phyloP scores from a whole-genome alignment of 2,113 vertebrate species.

The Caranx melampygus region DNA sequence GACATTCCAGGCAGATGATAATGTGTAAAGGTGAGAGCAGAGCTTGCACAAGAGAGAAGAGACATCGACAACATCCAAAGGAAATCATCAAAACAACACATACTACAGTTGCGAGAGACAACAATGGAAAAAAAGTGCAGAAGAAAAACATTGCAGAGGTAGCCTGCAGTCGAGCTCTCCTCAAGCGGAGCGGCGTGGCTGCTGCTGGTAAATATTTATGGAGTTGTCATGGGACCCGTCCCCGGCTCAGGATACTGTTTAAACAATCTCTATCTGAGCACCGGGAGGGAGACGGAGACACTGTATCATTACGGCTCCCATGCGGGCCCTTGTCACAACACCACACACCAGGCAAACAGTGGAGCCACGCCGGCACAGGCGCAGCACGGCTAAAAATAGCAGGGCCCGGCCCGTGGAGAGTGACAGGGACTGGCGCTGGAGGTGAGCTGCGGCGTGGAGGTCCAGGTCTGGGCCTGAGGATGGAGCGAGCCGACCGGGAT shows the following conservation, averaged over 20 bases:
- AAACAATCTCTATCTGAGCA: slow-evolving; percentile 84
- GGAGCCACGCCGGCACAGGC: slow-evolving; percentile 60
- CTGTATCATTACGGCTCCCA: slow-evolving; percentile 81
- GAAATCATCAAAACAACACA: slow-evolving; percentile 65
- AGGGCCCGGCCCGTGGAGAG: slow-evolving; percentile 33
- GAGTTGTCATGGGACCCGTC: slow-evolving; percentile 87
- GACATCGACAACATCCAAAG: slow-evolving; percentile 51
- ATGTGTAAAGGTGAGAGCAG: slow-evolving; percentile 35
- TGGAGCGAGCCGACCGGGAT: slow-evolving; percentile 12
- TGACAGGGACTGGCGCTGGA: slow-evolving; percentile 35
- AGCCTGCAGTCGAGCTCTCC: slow-evolving; percentile 70
- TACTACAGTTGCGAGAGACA: slow-evolving; percentile 56
- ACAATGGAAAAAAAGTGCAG: slow-evolving; percentile 60
- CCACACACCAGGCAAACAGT: slow-evolving; percentile 69
- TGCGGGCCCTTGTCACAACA: slow-evolving; percentile 81
- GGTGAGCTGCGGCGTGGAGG: slow-evolving; percentile 37
- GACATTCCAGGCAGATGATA: slow-evolving; percentile 38
- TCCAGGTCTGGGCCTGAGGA: slow-evolving; percentile 39
- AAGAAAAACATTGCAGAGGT: slow-evolving; percentile 72
- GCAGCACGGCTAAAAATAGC: slow-evolving; percentile 76
- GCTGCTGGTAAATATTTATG: slow-evolving; percentile 85
- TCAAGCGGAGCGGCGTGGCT: slow-evolving; percentile 65
- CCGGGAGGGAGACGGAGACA: slow-evolving; percentile 74
- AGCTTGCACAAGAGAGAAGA: slow-evolving; percentile 39
- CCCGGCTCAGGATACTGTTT: slow-evolving; percentile 82